A percentile compares a stretch with the other conserved stretches of the same genome.
These are phyloP conservation scores for Anastrepha obliqua DNA, from an alignment of 1,140 invertebrate genomes.

Conservation along the genomic window DNA sequence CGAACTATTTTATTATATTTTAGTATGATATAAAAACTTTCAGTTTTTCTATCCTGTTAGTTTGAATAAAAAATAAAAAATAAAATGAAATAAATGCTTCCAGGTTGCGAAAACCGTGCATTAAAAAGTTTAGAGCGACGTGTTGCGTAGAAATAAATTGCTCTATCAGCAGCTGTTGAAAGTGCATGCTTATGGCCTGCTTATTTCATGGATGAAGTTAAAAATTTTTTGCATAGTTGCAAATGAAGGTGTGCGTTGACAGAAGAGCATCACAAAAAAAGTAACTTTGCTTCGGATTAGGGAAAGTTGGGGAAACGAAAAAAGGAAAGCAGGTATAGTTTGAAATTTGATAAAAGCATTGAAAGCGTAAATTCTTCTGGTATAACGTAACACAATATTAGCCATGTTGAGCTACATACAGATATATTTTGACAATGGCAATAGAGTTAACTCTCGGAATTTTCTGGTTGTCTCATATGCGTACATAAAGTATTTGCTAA, in stretches of 20 bases:
- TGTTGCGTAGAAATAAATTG: neutral
- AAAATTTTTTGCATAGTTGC: neutral
- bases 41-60: neutral
- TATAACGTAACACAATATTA: too few species aligned
- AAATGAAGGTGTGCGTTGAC: constrained; percentile 11
- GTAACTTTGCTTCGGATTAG: neutral
- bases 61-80: neutral
- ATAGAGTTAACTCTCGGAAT: too few species aligned
- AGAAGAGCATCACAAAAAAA: neutral
- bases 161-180: constrained; percentile 5
- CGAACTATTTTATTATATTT: constrained; percentile 7
- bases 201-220: constrained; percentile 34
- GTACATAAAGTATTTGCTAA: too few species aligned
- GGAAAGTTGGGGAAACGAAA: neutral
- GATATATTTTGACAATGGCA: too few species aligned
- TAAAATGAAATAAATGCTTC: neutral
- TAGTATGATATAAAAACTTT: neutral
- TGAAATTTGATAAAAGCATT: too few species aligned
- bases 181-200: neutral
- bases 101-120: neutral
- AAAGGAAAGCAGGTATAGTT: too few species aligned
- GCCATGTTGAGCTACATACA: too few species aligned
- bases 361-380: too few species aligned
- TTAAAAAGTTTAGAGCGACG: constrained; percentile 10
- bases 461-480: too few species aligned